A percentile compares a stretch with the other conserved stretches of the same genome.
These are phyloP conservation scores for Speoplatyrhinus poulsoni DNA, from an alignment of 2,113 vertebrate genomes.

Conservation along the genomic window DNA sequence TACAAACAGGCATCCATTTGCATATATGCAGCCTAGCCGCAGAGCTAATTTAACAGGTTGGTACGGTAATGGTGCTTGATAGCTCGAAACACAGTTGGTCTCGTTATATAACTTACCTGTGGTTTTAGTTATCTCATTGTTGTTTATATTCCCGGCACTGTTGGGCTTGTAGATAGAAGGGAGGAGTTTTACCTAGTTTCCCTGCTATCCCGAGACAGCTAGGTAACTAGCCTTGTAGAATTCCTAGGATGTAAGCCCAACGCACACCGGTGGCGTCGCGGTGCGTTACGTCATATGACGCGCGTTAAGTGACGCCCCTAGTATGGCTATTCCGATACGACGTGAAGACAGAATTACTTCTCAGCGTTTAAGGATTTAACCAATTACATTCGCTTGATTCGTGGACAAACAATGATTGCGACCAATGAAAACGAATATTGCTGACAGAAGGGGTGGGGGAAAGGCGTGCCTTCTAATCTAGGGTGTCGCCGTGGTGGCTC, in stretches of 20 bases:
- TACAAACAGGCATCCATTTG: conserved; percentile 53
- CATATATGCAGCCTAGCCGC: conserved; percentile 18
- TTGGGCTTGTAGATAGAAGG: too few species aligned
- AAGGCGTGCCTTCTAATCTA: conserved; percentile 53
- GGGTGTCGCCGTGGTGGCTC: conserved; percentile 80
- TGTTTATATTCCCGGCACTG: neutral
- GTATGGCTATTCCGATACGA: too few species aligned
- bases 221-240: conserved; percentile 36
- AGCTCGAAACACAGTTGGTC: conserved; percentile 32
- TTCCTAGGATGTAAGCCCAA: conserved; percentile 61
- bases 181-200: conserved; percentile 13
- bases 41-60: conserved; percentile 53
- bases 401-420: neutral
- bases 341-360: conserved; percentile 9
- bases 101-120: conserved; percentile 45
- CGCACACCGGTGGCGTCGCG: too few species aligned
- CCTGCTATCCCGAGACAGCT: conserved; percentile 28
- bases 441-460: conserved; percentile 58
- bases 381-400: conserved; percentile 35
- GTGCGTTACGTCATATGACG: too few species aligned
- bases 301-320: too few species aligned
- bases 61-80: conserved; percentile 13
- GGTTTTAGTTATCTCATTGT: neutral
- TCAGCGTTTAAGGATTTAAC: conserved; percentile 10
- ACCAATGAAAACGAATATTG: conserved; percentile 43